These are phyloP conservation scores for Ceratitis capitata DNA, from an alignment of 1,140 invertebrate genomes.

Conservation along the genomic window DNA sequence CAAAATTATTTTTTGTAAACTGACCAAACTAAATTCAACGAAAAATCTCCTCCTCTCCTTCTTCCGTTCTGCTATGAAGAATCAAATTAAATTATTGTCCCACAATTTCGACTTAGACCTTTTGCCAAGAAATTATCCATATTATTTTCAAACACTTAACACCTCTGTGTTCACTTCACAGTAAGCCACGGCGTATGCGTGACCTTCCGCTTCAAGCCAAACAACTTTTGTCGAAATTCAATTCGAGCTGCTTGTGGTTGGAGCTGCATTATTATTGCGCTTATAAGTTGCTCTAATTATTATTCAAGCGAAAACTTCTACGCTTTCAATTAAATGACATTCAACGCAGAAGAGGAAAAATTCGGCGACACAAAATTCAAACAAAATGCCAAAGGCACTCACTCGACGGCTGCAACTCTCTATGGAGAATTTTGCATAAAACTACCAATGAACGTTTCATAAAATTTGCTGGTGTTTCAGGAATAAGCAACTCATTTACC, in stretches of 20 bases:
- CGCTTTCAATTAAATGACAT: neutral
- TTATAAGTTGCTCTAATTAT: neutral
- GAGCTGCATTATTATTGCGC: neutral
- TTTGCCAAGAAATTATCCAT: too few relatives aligned
- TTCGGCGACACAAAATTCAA: neutral
- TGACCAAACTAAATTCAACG: too few relatives aligned
- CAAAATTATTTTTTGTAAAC: too few relatives aligned
- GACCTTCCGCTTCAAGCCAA: neutral
- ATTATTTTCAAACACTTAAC: too few relatives aligned
- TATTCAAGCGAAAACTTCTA: neutral
- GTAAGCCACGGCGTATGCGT: neutral
- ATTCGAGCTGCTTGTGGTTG: too few relatives aligned
- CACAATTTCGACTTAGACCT: too few relatives aligned
- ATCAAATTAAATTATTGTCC: too few relatives aligned
- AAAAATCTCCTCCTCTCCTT: too few relatives aligned
- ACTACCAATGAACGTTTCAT: neutral
- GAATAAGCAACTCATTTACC: too few relatives aligned
- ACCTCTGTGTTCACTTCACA: too few relatives aligned
- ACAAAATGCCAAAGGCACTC: neutral
- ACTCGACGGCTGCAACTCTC: neutral
- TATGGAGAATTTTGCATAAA: neutral
- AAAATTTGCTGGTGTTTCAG: neutral
- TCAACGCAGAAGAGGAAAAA: neutral
- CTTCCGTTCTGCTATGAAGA: too few relatives aligned
- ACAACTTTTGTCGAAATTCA: neutral